Conservation (phyloP, 2,797 vertebrate species). For the Myiotriccus ornatus region DNA sequence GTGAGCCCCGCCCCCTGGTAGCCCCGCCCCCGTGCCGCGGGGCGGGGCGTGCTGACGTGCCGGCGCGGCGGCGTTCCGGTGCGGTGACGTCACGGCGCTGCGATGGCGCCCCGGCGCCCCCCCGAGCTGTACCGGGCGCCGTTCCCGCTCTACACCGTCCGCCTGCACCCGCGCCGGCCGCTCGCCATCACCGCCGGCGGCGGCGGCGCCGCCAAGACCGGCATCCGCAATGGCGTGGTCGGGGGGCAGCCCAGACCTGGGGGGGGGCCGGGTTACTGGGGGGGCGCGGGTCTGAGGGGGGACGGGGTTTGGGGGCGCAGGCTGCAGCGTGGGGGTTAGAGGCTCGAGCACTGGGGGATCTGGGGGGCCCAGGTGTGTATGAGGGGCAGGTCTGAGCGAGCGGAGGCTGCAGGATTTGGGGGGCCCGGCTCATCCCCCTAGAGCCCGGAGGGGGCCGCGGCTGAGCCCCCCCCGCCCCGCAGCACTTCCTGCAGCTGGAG, state of each 20-base stretch:
- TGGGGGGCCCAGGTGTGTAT: neutral
- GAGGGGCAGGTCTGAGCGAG: neutral
- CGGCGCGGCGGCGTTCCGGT: too few species aligned
- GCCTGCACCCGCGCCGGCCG: conserved; percentile 80
- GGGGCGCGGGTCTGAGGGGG: neutral
- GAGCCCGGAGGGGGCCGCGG: neutral
- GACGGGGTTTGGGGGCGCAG: neutral
- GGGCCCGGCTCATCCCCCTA: neutral
- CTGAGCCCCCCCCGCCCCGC: neutral
- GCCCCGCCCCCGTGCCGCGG: too few species aligned
- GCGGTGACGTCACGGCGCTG: neutral
- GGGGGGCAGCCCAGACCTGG: neutral
- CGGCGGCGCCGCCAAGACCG: conserved; percentile 91
- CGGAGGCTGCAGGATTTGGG: neutral
- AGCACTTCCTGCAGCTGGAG: conserved; percentile 91
- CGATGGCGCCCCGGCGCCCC: conserved; percentile 83
- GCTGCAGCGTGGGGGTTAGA: too few species aligned
- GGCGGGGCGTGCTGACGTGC: neutral
- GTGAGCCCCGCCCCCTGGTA: too few species aligned
- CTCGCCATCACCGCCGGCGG: conserved; percentile 89
- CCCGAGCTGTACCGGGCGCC: conserved; percentile 91
- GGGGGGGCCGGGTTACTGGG: neutral
- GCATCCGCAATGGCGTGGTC: conserved; percentile 93
- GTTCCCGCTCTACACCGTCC: conserved; percentile 89
- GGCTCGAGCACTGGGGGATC: too few species aligned